These are phyloP conservation scores for Dicrostonyx torquatus DNA, from an alignment of 2,797 vertebrate species.

Conservation along the genomic window DNA sequence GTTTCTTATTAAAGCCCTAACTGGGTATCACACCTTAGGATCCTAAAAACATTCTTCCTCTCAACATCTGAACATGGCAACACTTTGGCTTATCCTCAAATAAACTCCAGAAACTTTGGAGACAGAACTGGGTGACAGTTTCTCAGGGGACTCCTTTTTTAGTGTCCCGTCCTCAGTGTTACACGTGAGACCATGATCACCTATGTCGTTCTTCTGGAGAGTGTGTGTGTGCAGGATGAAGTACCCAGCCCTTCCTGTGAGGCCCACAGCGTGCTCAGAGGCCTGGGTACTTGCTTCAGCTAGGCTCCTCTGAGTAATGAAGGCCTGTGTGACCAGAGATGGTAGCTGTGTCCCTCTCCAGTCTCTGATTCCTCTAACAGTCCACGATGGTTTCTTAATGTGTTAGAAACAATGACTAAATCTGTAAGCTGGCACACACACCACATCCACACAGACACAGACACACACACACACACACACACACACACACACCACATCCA, in stretches of 20 bases:
- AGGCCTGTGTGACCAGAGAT: not conserved
- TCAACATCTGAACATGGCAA: not conserved
- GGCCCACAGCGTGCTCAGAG: not conserved
- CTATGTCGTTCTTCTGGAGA: not conserved
- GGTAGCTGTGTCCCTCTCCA: not conserved
- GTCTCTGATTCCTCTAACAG: not conserved
- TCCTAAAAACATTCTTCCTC: not conserved
- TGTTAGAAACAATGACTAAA: not conserved
- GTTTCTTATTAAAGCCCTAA: not conserved
- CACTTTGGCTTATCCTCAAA: constrained; percentile 9
- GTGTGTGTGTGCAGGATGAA: not conserved
- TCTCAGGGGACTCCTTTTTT: not conserved
- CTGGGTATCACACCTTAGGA: not conserved
- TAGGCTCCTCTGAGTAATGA: not conserved
- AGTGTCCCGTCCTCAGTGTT: not conserved
- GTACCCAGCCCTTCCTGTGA: not conserved
- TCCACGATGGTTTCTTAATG: not conserved
- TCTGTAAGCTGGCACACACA: not conserved
- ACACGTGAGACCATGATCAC: not conserved
- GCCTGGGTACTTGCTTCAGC: not conserved
- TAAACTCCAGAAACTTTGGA: constrained; percentile 10
- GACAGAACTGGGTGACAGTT: not conserved
- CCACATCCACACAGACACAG: no score
- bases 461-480: no score
- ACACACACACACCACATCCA: no score